A percentile compares a stretch with the other conserved stretches of the same genome.
These are phyloP conservation scores for Episyrphus balteatus DNA, from an alignment of 1,140 invertebrate genomes.

Conservation along the genomic window DNA sequence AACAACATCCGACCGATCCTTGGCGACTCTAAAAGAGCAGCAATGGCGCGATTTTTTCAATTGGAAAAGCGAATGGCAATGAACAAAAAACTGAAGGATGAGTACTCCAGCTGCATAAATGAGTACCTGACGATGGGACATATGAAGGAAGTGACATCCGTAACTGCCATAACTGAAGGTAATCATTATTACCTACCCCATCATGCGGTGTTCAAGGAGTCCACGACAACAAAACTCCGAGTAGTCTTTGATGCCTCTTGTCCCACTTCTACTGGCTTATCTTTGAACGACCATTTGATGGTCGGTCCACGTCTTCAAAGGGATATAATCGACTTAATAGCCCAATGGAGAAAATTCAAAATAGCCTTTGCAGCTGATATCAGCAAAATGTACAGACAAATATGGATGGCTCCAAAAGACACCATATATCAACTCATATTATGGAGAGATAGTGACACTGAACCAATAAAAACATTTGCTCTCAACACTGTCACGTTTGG, in stretches of 20 bases:
- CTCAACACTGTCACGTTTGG: slow-evolving; percentile 24
- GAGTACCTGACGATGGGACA: neutral
- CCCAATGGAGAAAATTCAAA: slow-evolving; percentile 3
- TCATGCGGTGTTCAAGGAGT: slow-evolving; percentile 22
- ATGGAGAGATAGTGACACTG: slow-evolving; percentile 9
- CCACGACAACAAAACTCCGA: slow-evolving; percentile 19
- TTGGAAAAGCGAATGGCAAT: neutral
- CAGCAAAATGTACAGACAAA: too few species aligned
- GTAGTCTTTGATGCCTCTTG: slow-evolving; percentile 20
- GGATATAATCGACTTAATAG: slow-evolving; percentile 2
- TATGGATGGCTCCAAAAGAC: slow-evolving; percentile 1
- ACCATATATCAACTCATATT: slow-evolving; percentile 3
- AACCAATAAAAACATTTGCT: slow-evolving; percentile 13
- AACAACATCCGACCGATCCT: neutral
- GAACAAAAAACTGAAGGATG: neutral
- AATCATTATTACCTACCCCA: slow-evolving; percentile 17
- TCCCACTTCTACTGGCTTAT: slow-evolving; percentile 11
- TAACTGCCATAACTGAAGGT: neutral
- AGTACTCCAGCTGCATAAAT: neutral
- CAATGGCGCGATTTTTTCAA: neutral
- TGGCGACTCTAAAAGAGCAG: neutral
- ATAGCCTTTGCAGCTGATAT: too few species aligned
- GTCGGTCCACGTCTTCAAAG: slow-evolving; percentile 25
- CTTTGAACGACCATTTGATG: slow-evolving; percentile 25
- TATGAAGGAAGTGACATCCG: neutral